A percentile compares a stretch with the other conserved stretches of the same genome.
Evolutionary conservation across 2,113 vertebrate genomes (phyloP).

Genomic region (Labeo rohita): DNA sequence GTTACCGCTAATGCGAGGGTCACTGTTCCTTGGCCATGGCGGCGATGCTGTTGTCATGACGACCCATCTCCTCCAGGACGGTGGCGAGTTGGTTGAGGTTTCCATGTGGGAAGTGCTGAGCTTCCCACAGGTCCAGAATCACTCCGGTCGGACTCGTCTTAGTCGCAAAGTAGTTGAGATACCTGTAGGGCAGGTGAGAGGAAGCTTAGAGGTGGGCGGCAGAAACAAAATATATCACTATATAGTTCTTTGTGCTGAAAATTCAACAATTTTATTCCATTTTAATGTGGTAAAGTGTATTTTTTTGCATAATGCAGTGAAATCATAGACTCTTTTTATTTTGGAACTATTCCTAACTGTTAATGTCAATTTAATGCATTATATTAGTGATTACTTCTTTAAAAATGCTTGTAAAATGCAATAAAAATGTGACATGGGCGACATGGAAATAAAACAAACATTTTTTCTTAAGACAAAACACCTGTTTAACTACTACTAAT

Average conservation of each 20-base stretch:
- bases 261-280: not conserved
- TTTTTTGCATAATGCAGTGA: not conserved
- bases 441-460: not conserved
- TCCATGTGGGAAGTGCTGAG: conserved; percentile 95
- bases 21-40: conserved; percentile 86
- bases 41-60: conserved; percentile 85
- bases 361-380: not conserved
- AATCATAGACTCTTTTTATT: not conserved
- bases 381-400: not conserved
- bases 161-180: conserved; percentile 98
- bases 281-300: not conserved
- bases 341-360: not conserved
- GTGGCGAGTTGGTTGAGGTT: conserved; percentile 92
- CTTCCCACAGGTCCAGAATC: conserved; percentile 98
- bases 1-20: conserved; percentile 53
- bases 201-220: not conserved
- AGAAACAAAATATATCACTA: not conserved
- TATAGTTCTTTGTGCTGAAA: not conserved
- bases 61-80: conserved; percentile 96
- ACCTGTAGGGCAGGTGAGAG: conserved; percentile 72
- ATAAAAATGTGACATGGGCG: not conserved
- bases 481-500: too few relatives aligned
- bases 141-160: conserved; percentile 96
- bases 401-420: not conserved
- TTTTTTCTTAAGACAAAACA: not conserved